Evolutionary conservation across 2,113 vertebrate species (phyloP).

Genomic region (Galbula dea): DNA sequence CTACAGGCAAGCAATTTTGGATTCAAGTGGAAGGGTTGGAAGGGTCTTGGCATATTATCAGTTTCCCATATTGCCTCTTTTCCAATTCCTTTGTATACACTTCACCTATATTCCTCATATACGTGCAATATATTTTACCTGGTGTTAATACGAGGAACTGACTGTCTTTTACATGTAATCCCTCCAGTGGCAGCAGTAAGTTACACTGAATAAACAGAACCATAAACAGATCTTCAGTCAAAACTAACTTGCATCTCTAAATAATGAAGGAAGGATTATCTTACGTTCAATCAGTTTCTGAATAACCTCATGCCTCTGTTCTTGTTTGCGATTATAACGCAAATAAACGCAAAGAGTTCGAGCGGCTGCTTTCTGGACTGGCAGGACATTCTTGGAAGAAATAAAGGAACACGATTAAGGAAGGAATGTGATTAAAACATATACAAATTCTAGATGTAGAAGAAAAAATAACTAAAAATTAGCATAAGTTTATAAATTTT

Average conservation of each 20-base stretch:
- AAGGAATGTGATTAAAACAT: background rate
- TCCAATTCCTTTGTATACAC: background rate
- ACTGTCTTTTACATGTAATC: background rate
- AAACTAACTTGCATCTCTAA: background rate
- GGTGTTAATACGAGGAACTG: background rate
- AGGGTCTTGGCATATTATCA: background rate
- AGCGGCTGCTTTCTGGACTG: slow-evolving; percentile 91
- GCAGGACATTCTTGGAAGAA: slow-evolving; percentile 87
- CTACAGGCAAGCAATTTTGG: background rate
- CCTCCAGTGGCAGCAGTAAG: background rate
- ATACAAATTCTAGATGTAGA: background rate
- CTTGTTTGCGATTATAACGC: slow-evolving; percentile 91
- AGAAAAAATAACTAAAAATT: background rate
- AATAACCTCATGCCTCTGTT: slow-evolving; percentile 91
- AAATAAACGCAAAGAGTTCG: slow-evolving; percentile 90
- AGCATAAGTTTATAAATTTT: background rate
- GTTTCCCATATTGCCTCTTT: background rate
- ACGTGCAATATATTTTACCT: background rate
- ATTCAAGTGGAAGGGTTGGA: background rate
- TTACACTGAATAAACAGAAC: background rate
- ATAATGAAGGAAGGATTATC: slow-evolving; percentile 4
- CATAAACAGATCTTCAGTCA: background rate
- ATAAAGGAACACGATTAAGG: slow-evolving; percentile 32
- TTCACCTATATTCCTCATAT: background rate
- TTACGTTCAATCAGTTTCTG: slow-evolving; percentile 90